phyloP scores from a whole-genome alignment of 2,888 invertebrate species.

The Gisinianus flammeolus region DNA sequence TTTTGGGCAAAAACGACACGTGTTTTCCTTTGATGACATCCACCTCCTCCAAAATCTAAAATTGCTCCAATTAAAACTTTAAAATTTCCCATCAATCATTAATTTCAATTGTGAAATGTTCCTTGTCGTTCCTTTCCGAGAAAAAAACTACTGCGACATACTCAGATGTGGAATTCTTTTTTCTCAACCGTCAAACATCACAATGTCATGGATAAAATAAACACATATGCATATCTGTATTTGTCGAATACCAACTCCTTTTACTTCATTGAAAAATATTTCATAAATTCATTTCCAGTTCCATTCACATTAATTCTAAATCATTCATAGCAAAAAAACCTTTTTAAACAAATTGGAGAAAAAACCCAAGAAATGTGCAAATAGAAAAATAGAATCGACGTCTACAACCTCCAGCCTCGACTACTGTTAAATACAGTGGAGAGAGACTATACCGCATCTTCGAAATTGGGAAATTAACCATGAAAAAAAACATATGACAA shows the following conservation, averaged over 20 bases:
- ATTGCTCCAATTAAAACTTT: conserved; percentile 18
- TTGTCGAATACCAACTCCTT: not conserved
- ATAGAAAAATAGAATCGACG: not conserved
- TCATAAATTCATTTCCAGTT: conserved; percentile 11
- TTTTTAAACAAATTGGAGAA: not conserved
- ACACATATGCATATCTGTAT: conserved; percentile 1
- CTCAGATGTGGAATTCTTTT: not conserved
- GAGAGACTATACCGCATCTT: not conserved
- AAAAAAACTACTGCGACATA: conserved; percentile 4
- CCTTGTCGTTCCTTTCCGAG: not conserved
- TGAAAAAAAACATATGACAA: conserved; percentile 1
- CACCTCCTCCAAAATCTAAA: not conserved
- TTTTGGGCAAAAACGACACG: not conserved
- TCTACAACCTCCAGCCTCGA: not conserved
- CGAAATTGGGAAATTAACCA: conserved; percentile 10
- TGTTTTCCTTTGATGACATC: not conserved
- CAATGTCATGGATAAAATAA: conserved; percentile 24
- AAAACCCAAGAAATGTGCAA: not conserved
- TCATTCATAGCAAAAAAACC: conserved; percentile 8
- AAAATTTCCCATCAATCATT: conserved; percentile 29
- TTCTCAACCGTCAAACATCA: not conserved
- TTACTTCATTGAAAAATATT: not conserved
- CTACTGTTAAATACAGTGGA: not conserved
- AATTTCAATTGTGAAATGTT: conserved; percentile 13
- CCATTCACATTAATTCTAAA: conserved; percentile 27